Conservation (phyloP, 2,888 invertebrate genomes). For the Ophioninae sp. region DNA sequence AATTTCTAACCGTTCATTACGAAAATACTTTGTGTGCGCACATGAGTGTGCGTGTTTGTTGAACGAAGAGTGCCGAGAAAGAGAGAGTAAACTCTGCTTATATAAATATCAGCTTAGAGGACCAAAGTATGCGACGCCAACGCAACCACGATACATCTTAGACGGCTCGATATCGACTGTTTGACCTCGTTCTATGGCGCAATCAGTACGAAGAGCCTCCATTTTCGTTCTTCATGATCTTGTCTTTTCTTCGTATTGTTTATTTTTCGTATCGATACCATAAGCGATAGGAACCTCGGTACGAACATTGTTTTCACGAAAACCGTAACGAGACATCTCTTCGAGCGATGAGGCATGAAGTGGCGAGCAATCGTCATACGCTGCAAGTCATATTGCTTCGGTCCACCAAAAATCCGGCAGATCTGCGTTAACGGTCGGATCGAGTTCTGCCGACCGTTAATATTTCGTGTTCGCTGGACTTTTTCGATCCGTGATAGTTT, state of each 20-base stretch:
- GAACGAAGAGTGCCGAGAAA: slow-evolving; percentile 17
- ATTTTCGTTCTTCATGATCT: slow-evolving; percentile 28
- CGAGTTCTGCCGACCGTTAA: neutral
- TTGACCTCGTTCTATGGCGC: slow-evolving; percentile 49
- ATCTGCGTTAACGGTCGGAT: neutral
- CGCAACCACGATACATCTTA: slow-evolving; percentile 52
- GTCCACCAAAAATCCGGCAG: neutral
- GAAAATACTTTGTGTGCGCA: neutral
- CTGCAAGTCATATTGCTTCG: neutral
- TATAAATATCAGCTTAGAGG: slow-evolving; percentile 46
- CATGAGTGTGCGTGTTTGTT: slow-evolving; percentile 26
- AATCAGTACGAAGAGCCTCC: slow-evolving; percentile 28
- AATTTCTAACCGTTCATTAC: too few species aligned
- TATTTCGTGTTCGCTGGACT: neutral
- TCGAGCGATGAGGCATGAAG: neutral
- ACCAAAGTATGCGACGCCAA: slow-evolving; percentile 55
- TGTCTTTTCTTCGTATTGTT: neutral
- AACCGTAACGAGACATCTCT: neutral
- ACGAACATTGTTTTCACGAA: neutral
- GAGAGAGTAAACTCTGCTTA: slow-evolving; percentile 22
- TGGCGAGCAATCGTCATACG: neutral
- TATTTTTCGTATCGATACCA: neutral
- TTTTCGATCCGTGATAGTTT: neutral
- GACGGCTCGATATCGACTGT: slow-evolving; percentile 56
- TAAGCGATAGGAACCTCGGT: neutral